Evolutionary conservation across 2,797 vertebrate species (phyloP), one percentile per base, ranked within the genome.

Genomic region (Cetoscarus ocellatus): DNA sequence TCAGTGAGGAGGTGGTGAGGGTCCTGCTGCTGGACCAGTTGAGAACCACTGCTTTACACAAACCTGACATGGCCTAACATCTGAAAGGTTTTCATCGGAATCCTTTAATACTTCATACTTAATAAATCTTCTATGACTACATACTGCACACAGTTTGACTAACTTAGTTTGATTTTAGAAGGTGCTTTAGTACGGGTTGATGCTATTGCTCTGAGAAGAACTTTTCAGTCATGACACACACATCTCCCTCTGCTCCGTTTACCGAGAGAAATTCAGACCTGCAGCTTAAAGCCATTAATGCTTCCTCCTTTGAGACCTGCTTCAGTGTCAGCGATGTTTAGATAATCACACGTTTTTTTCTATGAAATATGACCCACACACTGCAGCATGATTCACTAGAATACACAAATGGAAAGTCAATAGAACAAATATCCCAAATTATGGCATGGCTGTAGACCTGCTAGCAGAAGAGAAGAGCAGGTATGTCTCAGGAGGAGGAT

Each of bases 171-270:
- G 10, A 39, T 39, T 60, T 38, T 27, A 62, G 40, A 88, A 83
- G 77, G 80, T 87, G 80, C 69, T 70, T 7, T 17, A 78, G 39
- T 65, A 39, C 12, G 67, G 59, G 1, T 45, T 55, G 75, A 73
- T 62, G 7, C 57, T 79, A 73, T 84, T 77, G 56, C 71, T 85
- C 57, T 67, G 59, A 10, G 3, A 17, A 2, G 10, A 10, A 66
- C 43, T 57, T 3, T 53, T 61, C 0, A 53, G 4, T 18, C 48
- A 8, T 13, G n/a, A 48, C 70, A 39, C 55, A 35, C 60, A 78
- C 19, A 1, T 6, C 27, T 47, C 34, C 1, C 3, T 13, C 14
- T 51, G 8, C 1, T 63, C 15, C 18, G 1, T 64, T 36, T 36
- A 59, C 18, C 17, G n/a, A 67, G 39, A 18, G 36, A 49, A 14